phyloP scores from a whole-genome alignment of 2,888 invertebrate genomes.

The Autographa pulchrina region DNA sequence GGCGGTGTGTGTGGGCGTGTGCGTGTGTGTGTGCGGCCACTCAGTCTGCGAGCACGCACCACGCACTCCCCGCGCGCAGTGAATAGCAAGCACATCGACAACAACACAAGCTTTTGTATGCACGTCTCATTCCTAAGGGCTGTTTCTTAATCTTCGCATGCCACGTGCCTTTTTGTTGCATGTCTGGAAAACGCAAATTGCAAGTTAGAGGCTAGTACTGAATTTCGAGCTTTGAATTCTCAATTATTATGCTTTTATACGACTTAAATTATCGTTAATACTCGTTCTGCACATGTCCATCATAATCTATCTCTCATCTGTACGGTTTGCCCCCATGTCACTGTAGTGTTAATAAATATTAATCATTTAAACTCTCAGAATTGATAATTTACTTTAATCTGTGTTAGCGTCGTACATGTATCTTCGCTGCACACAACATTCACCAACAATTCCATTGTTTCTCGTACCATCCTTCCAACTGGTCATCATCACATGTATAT shows the following conservation, averaged over 20 bases:
- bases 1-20: background rate
- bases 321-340: background rate
- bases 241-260: background rate
- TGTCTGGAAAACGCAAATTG: slow-evolving; percentile 1
- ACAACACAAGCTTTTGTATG: slow-evolving; percentile 37
- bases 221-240: background rate
- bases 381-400: background rate
- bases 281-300: background rate
- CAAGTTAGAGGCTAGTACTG: background rate
- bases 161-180: background rate
- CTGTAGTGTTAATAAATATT: slow-evolving; percentile 5
- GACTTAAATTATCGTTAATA: background rate
- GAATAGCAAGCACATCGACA: slow-evolving; percentile 47
- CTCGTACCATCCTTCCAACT: slow-evolving; percentile 19
- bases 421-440: slow-evolving; percentile 8
- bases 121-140: slow-evolving; percentile 26
- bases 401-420: background rate
- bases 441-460: slow-evolving; percentile 31
- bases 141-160: slow-evolving; percentile 31
- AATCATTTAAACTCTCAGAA: slow-evolving; percentile 2
- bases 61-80: slow-evolving; percentile 12
- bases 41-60: slow-evolving; percentile 32
- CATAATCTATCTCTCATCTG: slow-evolving; percentile 1
- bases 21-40: slow-evolving; percentile 29
- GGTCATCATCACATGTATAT: slow-evolving; percentile 23